phyloP scores from a whole-genome alignment of 2,797 vertebrate species.

The Bradypodion ventrale region DNA sequence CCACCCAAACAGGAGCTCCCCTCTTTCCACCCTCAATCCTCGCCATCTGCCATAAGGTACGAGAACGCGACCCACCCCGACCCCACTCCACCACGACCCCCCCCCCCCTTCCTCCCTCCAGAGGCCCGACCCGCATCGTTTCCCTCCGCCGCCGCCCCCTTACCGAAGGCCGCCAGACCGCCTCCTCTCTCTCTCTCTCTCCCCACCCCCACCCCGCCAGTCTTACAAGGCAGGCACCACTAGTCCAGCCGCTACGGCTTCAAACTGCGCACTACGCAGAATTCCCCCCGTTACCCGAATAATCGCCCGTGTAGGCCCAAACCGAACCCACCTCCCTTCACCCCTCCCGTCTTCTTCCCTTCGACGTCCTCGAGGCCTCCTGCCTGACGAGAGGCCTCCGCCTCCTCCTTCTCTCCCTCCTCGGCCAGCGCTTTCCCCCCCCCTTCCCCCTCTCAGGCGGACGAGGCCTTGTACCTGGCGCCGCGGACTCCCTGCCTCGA shows the following conservation, averaged over 20 bases:
- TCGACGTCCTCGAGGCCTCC: background rate
- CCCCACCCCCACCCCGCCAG: background rate
- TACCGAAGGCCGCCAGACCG: background rate
- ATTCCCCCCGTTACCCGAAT: background rate
- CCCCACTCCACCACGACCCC: too few species aligned
- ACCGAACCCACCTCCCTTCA: background rate
- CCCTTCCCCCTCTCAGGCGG: background rate
- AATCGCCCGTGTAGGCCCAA: conserved; percentile 17
- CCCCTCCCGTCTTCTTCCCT: too few species aligned
- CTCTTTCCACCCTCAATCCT: background rate
- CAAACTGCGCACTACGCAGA: conserved; percentile 8
- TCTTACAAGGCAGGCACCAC: background rate
- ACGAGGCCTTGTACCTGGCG: conserved; percentile 21
- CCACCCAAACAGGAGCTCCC: background rate
- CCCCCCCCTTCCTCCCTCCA: too few species aligned
- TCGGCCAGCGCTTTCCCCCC: background rate
- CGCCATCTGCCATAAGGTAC: background rate
- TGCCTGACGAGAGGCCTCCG: background rate
- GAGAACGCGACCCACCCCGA: too few species aligned
- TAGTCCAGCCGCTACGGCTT: background rate
- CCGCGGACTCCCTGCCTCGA: conserved; percentile 7
- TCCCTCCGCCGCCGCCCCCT: background rate
- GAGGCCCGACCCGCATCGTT: background rate
- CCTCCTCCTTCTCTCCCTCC: background rate
- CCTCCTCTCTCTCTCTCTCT: too few species aligned